phyloP scores from a whole-genome alignment of 2,888 invertebrate genomes.

The Cylindroiulus punctatus region DNA sequence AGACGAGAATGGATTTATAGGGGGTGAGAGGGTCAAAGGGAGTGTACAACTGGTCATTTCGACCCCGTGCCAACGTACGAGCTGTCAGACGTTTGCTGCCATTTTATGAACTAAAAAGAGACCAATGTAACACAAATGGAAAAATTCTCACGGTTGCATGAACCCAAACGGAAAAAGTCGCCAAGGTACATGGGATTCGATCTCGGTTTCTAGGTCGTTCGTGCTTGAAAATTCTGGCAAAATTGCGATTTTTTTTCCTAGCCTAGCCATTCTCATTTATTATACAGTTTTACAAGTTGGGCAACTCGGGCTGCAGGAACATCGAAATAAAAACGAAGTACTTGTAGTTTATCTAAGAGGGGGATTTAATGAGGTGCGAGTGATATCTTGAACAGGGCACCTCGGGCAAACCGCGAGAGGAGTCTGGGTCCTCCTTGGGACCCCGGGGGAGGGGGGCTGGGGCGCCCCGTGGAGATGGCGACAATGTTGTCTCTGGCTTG shows the following conservation, averaged over 20 bases:
- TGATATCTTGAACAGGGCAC: conserved; percentile 37
- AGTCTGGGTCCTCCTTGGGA: background rate
- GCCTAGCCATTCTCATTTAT: conserved; percentile 23
- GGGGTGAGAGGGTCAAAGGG: too few species aligned
- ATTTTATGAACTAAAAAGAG: too few species aligned
- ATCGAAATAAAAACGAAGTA: background rate
- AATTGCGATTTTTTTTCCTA: background rate
- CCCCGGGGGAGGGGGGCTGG: conserved; percentile 28
- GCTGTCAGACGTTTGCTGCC: too few species aligned
- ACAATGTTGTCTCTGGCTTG: conserved; percentile 31
- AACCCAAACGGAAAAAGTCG: background rate
- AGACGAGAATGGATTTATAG: too few species aligned
- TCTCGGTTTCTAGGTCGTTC: conserved; percentile 22
- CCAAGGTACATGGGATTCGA: background rate
- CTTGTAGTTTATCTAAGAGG: conserved; percentile 40
- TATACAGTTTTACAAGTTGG: conserved; percentile 11
- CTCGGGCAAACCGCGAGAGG: conserved; percentile 15
- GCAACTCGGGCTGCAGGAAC: background rate
- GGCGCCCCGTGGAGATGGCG: conserved; percentile 17
- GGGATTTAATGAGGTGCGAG: conserved; percentile 37
- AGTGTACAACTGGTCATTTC: too few species aligned
- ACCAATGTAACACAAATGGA: too few species aligned
- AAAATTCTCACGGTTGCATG: background rate
- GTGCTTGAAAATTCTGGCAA: background rate
- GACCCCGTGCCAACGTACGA: too few species aligned